Conservation (phyloP, 2,113 vertebrate species). For the Microtus pennsylvanicus region DNA sequence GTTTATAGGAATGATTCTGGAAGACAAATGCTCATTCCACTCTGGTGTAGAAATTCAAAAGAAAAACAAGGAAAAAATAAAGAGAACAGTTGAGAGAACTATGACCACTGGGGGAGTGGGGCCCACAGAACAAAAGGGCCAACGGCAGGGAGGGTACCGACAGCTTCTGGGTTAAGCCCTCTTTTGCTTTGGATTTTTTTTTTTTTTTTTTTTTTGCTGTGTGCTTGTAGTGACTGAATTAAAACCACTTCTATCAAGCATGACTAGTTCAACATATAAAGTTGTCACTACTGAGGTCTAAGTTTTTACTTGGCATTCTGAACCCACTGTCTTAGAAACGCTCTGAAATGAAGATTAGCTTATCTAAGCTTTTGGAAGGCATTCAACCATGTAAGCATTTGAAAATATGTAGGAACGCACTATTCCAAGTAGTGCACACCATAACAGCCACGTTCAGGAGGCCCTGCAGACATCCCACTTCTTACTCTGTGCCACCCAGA, state of each 20-base stretch:
- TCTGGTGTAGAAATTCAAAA: conserved; percentile 44
- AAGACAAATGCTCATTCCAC: background rate
- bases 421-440: conserved; percentile 34
- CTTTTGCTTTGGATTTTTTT: background rate
- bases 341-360: background rate
- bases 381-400: background rate
- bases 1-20: background rate
- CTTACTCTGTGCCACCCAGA: background rate
- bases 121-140: background rate
- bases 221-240: background rate
- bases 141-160: background rate
- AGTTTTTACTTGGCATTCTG: conserved; percentile 51
- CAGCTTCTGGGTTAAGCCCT: background rate
- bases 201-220: background rate
- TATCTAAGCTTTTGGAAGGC: conserved; percentile 23
- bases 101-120: background rate
- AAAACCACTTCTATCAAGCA: conserved; percentile 43
- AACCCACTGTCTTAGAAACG: conserved; percentile 29
- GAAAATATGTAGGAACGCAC: background rate
- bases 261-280: conserved; percentile 24
- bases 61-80: background rate
- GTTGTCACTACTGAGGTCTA: background rate
- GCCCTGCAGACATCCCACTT: background rate
- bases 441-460: background rate
- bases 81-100: background rate